Conservation (phyloP, 92 coral and sea anemone genomes). For the Porites evermanni region DNA sequence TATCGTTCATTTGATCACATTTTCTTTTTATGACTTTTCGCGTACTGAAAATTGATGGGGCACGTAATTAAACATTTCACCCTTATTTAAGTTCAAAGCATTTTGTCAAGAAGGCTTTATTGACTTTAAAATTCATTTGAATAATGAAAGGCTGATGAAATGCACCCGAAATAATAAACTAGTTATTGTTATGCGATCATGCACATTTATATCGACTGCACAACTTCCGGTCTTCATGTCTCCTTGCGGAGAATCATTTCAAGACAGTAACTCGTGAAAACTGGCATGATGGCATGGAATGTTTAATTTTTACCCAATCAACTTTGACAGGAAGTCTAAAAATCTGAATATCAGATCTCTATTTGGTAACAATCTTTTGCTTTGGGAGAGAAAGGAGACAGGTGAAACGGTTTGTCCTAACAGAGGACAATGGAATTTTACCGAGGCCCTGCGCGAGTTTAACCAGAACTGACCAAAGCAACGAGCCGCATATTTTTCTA, state of each 20-base stretch:
- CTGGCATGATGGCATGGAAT: background rate
- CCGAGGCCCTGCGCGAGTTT: too few relatives aligned
- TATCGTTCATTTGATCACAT: background rate
- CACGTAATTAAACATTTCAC: background rate
- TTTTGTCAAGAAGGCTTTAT: too few relatives aligned
- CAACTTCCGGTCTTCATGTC: background rate
- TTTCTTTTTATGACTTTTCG: background rate
- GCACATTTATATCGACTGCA: background rate
- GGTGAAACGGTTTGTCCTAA: too few relatives aligned
- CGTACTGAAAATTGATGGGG: background rate
- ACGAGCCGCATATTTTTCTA: too few relatives aligned
- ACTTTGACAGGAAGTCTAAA: background rate
- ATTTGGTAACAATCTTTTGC: background rate
- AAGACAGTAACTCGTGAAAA: too few relatives aligned
- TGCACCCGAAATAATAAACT: background rate
- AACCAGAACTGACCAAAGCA: too few relatives aligned
- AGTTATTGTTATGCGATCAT: background rate
- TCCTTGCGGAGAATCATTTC: background rate
- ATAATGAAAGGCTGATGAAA: background rate
- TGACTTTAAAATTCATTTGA: background rate
- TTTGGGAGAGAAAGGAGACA: background rate
- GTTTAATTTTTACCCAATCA: background rate
- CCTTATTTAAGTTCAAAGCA: background rate
- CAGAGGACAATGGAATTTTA: too few relatives aligned
- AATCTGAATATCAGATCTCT: background rate